Percentiles rank a stretch among this genome's conserved stretches.
Evolutionary conservation across 1,140 invertebrate genomes (phyloP).

Genomic region (Drosophila lacteicornis): DNA sequence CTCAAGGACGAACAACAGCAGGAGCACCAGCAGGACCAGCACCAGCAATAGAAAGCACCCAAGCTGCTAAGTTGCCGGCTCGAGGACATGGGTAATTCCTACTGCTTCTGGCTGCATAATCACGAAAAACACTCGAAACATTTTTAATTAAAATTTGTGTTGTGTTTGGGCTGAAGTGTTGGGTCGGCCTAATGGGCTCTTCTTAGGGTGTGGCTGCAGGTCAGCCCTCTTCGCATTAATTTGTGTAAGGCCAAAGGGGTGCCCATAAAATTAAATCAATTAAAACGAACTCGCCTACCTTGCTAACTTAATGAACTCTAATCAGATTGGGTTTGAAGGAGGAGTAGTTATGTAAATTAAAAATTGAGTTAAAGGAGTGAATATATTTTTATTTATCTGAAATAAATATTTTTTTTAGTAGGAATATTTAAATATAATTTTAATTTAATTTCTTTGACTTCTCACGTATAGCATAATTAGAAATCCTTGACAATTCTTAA

Average conservation of each 20-base stretch:
- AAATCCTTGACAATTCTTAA: background rate
- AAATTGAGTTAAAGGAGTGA: background rate
- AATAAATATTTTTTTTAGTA: background rate
- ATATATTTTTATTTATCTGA: background rate
- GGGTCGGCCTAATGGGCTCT: constrained; percentile 27
- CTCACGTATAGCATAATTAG: background rate
- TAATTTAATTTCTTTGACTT: no score
- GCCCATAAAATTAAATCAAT: constrained; percentile 37
- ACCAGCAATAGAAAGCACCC: constrained; percentile 21
- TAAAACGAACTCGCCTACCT: constrained; percentile 32
- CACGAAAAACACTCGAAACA: constrained; percentile 67
- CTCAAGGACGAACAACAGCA: constrained; percentile 37
- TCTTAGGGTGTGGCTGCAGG: constrained; percentile 49
- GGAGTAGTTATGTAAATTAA: background rate
- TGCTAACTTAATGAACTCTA: constrained; percentile 20
- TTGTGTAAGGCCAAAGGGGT: constrained; percentile 19
- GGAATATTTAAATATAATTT: background rate
- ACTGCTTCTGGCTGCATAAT: constrained; percentile 49
- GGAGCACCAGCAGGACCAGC: constrained; percentile 18
- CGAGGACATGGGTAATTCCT: constrained; percentile 44
- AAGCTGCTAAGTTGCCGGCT: constrained; percentile 35
- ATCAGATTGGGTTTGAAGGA: constrained; percentile 11
- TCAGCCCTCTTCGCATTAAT: constrained; percentile 25
- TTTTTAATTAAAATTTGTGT: constrained; percentile 81
- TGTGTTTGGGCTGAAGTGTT: constrained; percentile 58